Evolutionary conservation across 2,888 invertebrate genomes (phyloP).

Genomic region (Deroplatys truncata): DNA sequence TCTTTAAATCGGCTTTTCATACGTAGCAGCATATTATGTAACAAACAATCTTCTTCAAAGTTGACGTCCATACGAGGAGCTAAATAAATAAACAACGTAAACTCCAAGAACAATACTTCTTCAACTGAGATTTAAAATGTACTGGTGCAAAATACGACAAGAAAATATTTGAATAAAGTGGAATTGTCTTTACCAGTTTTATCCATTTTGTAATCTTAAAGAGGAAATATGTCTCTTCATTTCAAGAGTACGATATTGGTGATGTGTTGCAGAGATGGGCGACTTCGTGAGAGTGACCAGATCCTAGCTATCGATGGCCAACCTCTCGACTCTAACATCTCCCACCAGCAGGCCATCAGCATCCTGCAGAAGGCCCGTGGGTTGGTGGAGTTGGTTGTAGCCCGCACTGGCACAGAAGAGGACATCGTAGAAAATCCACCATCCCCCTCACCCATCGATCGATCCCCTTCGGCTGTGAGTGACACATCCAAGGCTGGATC

Average conservation of each 20-base stretch:
- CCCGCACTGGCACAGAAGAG: conserved; percentile 39
- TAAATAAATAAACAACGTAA: no score
- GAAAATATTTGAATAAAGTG: no score
- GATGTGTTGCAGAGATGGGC: conserved; percentile 54
- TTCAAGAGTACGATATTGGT: neutral
- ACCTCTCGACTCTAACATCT: conserved; percentile 71
- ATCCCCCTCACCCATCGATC: conserved; percentile 40
- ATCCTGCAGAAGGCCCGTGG: conserved; percentile 72
- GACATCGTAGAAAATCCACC: conserved; percentile 29
- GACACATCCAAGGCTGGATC: conserved; percentile 63
- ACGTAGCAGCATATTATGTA: no score
- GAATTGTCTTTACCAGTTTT: no score
- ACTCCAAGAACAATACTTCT: no score
- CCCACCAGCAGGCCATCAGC: conserved; percentile 76
- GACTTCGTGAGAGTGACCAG: conserved; percentile 74
- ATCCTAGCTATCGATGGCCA: conserved; percentile 80
- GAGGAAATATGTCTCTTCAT: no score
- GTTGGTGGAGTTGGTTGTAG: conserved; percentile 61
- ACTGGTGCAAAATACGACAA: no score
- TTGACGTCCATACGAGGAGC: no score
- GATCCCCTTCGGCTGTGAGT: conserved; percentile 60
- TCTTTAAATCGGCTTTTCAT: no score
- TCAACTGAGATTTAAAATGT: no score
- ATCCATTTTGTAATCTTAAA: no score
- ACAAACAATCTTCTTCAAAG: no score